phyloP scores from a whole-genome alignment of 2,113 vertebrate genomes.

The Sapayoa aenigma region DNA sequence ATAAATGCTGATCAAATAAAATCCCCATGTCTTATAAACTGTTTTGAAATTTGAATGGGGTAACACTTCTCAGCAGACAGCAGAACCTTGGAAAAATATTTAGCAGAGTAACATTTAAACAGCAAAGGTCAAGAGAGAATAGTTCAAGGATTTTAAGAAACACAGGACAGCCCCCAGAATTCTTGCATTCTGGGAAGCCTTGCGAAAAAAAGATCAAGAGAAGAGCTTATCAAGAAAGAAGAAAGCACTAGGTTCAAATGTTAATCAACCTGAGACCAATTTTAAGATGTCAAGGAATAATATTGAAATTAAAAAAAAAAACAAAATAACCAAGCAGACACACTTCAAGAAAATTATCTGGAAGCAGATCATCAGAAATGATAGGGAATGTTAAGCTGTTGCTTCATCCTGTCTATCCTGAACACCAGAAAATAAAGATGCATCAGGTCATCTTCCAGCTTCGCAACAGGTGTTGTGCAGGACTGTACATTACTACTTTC shows the following conservation, averaged over 20 bases:
- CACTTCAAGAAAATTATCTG: neutral
- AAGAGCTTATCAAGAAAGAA: neutral
- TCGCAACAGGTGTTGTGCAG: neutral
- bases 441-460: neutral
- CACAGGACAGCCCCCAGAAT: neutral
- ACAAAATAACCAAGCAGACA: neutral
- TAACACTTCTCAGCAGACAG: neutral
- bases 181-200: neutral
- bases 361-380: neutral
- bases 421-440: neutral
- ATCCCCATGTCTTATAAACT: neutral
- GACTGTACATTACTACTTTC: neutral
- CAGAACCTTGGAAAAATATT: neutral
- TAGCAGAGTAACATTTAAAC: neutral
- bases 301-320: neutral
- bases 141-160: conserved; percentile 1
- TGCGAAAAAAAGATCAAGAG: neutral
- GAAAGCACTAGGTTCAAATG: conserved; percentile 9
- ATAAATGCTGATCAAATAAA: neutral
- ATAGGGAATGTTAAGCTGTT: neutral
- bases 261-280: neutral
- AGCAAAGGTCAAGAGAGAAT: neutral
- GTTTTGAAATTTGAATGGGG: neutral
- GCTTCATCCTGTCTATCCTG: neutral
- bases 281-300: neutral